A percentile compares a stretch with the other conserved stretches of the same genome.
Evolutionary conservation across 1,140 invertebrate species (phyloP).

Genomic region (Psilanteris sp.): DNA sequence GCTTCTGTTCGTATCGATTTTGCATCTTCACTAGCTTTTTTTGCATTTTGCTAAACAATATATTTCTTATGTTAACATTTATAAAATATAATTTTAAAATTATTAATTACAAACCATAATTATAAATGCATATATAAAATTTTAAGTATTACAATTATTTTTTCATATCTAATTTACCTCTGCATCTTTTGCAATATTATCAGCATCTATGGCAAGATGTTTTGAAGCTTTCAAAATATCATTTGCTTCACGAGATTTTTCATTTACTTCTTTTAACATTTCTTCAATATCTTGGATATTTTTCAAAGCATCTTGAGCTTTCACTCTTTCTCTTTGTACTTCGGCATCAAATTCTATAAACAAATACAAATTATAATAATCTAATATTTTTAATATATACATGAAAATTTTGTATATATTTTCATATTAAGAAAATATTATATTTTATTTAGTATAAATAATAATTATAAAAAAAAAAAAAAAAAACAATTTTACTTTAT

Average conservation of each 20-base stretch:
- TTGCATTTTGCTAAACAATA: constrained; percentile 75
- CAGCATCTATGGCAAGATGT: constrained; percentile 87
- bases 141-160: no score
- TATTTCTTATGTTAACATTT: constrained; percentile 3
- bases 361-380: no score
- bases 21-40: constrained; percentile 81
- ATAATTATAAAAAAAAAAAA: no score
- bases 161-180: constrained; percentile 81
- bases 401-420: no score
- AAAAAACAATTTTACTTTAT: no score
- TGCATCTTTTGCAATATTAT: constrained; percentile 88
- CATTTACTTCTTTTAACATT: constrained; percentile 80
- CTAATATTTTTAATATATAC: no score
- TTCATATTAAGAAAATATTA: no score
- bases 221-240: constrained; percentile 87
- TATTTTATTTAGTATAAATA: no score
- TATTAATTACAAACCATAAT: no score
- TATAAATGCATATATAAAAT: no score
- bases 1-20: constrained; percentile 88
- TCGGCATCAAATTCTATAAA: constrained; percentile 91
- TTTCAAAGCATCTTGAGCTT: constrained; percentile 84
- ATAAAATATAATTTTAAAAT: background rate
- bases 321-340: constrained; percentile 88
- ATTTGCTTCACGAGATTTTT: constrained; percentile 84
- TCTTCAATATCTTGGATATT: constrained; percentile 82